phyloP scores from a whole-genome alignment of 2,888 invertebrate genomes.

The Ametastegia equiseti region DNA sequence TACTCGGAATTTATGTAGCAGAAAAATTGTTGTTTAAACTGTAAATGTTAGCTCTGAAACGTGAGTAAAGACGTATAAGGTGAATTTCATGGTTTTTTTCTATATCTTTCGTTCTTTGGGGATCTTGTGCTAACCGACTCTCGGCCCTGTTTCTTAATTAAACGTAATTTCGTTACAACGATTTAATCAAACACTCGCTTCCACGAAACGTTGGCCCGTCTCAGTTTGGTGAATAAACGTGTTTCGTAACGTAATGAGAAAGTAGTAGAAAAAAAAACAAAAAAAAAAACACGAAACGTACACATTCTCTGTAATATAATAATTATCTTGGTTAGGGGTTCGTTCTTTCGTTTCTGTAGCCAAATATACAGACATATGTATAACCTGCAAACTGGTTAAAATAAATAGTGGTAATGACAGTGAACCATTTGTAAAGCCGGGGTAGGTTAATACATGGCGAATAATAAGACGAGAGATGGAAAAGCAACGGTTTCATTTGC shows the following conservation, averaged over 20 bases:
- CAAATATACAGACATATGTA: no score
- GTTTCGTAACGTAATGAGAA: conserved; percentile 2
- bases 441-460: conserved; percentile 41
- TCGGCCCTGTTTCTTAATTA: neutral
- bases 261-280: neutral
- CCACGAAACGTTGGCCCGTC: neutral
- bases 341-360: neutral
- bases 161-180: neutral
- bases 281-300: neutral
- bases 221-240: neutral
- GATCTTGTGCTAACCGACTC: neutral
- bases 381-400: neutral
- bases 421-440: conserved; percentile 22
- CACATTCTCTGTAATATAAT: neutral
- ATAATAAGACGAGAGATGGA: conserved; percentile 34
- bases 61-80: no score
- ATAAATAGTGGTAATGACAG: conserved; percentile 27
- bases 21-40: no score
- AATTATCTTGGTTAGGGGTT: neutral
- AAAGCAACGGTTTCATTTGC: conserved; percentile 72
- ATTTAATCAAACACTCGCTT: conserved; percentile 5
- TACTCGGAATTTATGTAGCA: no score
- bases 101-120: neutral
- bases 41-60: no score
- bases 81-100: neutral